Base-by-base conservation (phyloP, 2,113 vertebrate genomes). In the Ciconia boyciana region DNA sequence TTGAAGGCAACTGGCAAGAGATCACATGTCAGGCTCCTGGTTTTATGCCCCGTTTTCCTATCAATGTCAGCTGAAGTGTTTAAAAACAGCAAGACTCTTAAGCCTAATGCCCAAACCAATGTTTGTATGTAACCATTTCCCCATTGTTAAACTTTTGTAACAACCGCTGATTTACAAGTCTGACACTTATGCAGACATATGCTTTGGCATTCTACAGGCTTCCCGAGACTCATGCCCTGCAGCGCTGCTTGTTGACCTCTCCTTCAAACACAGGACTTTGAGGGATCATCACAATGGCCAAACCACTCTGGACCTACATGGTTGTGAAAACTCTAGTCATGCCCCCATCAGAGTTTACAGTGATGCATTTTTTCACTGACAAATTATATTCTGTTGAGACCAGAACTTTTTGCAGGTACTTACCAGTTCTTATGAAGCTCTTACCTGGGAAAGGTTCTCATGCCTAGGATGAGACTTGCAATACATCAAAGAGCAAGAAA, bases 161-260 rank as follows among this genome's bases (percentile, higher is more conserved):
- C 52, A 96, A 57, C 84, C 95, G 68, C 64, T 80, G 71, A 80
- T 95, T 97, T 94, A 94, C 55, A 90, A 95, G 75, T 95, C 87
- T 96, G 94, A 95, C 91, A 87, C 91, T 95, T 92, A 80, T 0
- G 3, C 75, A 95, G 70, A 76, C 78, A 69, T 80, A 54, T 36
- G 84, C 71, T 74, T 61, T 92, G 74, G 69, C 70, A 49, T 65
- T 87, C 89, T 84, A 36, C 93, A 93, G 83, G 61, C 69, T 92
- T 85, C 81, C 54, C 5, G 4, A 79, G 75, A 58, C 24, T 91
- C 43, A 16, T 62, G 58, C 66, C 87, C 71, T 91, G 55, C 93
- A 85, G 87, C 4, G 5, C 28, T 89, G 49, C 51, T 74, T 70
- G 68, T 77, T 58, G 75, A 94, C 62, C 75, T 74, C 46, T 79